Conservation (phyloP, 2,113 vertebrate genomes). For the Engystomops pustulosus region DNA sequence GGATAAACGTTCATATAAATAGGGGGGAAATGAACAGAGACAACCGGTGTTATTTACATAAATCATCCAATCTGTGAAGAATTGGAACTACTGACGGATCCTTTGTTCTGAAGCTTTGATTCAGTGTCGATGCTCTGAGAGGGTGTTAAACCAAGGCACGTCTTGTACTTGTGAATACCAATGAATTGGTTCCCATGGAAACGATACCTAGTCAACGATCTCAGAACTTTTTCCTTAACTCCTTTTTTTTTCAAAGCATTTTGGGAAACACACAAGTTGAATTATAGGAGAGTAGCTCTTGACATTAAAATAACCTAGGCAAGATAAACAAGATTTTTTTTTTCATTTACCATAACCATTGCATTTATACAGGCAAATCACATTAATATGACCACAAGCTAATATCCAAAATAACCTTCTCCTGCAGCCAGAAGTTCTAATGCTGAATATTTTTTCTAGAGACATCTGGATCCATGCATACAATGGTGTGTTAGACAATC, state of each 20-base stretch:
- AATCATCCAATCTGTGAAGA: conserved; percentile 50
- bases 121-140: conserved; percentile 39
- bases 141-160: conserved; percentile 41
- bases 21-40: conserved; percentile 27
- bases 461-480: too few species aligned
- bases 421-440: too few species aligned
- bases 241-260: conserved; percentile 37
- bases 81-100: conserved; percentile 16
- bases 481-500: too few species aligned
- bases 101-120: conserved; percentile 44
- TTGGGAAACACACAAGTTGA: conserved; percentile 25
- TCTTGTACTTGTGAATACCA: conserved; percentile 43
- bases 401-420: too few species aligned
- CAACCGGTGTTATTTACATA: conserved; percentile 51
- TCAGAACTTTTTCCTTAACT: conserved; percentile 42
- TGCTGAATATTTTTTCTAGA: too few species aligned
- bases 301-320: neutral
- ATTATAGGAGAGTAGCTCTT: conserved; percentile 4
- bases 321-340: neutral
- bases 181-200: conserved; percentile 27
- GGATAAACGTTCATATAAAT: conserved; percentile 41
- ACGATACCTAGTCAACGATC: conserved; percentile 13
- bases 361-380: too few species aligned
- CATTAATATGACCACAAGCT: too few species aligned
- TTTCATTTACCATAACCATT: neutral